Base-by-base conservation (phyloP, 2,888 invertebrate species). In the Microdon myrmicae region DNA sequence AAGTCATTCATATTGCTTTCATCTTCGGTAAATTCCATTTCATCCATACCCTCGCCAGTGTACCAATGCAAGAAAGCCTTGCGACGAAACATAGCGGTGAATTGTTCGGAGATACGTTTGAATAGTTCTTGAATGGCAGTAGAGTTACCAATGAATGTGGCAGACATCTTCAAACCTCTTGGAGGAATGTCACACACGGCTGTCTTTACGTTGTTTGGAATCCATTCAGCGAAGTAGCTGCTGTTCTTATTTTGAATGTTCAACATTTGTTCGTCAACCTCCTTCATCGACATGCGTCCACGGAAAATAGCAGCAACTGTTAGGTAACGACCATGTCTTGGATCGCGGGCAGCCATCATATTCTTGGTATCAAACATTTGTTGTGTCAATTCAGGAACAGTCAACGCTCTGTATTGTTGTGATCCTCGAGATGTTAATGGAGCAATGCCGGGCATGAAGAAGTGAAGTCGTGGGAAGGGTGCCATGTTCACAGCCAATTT, bases 61-160 rank as follows among this genome's bases (percentile, higher is more conserved):
- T 95, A 96, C 95, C 96, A 96, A 85, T 96, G 95, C 80, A 96
- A 86, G 88, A 96, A 96, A 77, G 96, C 96, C 81, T 94, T 96
- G 72, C 96, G 89, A 70, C 94, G 86, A 86, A 95, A 96, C 96
- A 96, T 94, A 74, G 92, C 92, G 16, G 89, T 88, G 81, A 92
- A 93, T 81, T 92, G 92, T 78, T 92, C 91, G 7, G 90, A 90
- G 73, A 93, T 90, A 73, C 93, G 84, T 81, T 92, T 92, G 83
- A 94, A 94, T 71, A 94, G 79, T 79, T 94, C 93, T 76, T 94
- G 93, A 71, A 92, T 92, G 55, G 92, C 90, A 4, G 92, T 92
- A 66, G 90, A 88, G 81, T 92, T 92, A 43, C 91, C 93, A 75
- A 94, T 90, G 79, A 94, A 94, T 4, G 93, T 94, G 26, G 91